Base-by-base conservation (phyloP, 2,797 vertebrate genomes). In the Peromyscus attwateri region DNA sequence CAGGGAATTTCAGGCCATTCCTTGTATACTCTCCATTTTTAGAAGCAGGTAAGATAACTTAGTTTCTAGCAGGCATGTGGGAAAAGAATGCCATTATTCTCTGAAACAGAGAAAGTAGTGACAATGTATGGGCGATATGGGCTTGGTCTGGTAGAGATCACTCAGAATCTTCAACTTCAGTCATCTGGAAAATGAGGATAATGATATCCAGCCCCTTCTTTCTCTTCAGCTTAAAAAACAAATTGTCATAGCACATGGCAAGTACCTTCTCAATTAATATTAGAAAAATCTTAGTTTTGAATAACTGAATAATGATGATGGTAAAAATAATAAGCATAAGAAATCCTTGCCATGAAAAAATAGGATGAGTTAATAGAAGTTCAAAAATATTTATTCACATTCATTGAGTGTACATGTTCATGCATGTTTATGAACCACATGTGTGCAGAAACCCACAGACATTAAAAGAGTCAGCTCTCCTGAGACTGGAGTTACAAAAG, bases 221-320 rank as follows among this genome's bases (percentile, higher is more conserved):
- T 66, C 71, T 62, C 57, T 76, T 64, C 66, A 23, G 23, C 49
- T 92, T 49, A 62, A n/a, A 84, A 91, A 94, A 13, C 52, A 17
- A 91, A 62, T 77, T 37, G 71, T 93, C 34, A 79, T 16, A 52
- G 21, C 55, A 88, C 52, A 83, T 91, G 21, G 71, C 71, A 95
- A 49, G 8, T 29, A 92, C 62, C 66, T 37, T 79, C 2, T 80
- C 81, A 87, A 37, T 77, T 70, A 64, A 13, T 91, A 60, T 34
- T 87, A 71, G 68, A 82, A 19, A 46, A 87, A 87, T 95, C 60
- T 34, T 52, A 62, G 3, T 89, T 94, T 89, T 95, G 31, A 94
- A 62, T 75, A 88, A 77, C 27, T 73, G 46, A 93, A 84, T 95
- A 10, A 96, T 60, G 2, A 60, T 94, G 14, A 95, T 31, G 10